Evolutionary conservation across 2,888 invertebrate genomes (phyloP).

Genomic region (Dioctria rufipes): DNA sequence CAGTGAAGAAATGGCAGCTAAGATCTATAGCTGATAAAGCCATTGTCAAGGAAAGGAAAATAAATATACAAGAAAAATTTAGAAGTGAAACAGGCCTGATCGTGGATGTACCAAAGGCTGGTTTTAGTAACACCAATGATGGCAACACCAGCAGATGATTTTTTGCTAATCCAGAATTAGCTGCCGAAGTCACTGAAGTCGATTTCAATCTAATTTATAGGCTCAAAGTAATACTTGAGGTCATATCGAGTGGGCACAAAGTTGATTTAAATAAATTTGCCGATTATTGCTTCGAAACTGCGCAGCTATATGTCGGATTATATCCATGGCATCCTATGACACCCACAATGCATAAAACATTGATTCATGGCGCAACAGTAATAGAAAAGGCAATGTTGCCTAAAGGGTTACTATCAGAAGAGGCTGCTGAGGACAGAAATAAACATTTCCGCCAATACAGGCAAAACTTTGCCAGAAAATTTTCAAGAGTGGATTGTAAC

Average conservation of each 20-base stretch:
- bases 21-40: slow-evolving; percentile 43
- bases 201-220: slow-evolving; percentile 32
- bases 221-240: too few relatives aligned
- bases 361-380: neutral
- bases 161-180: slow-evolving; percentile 63
- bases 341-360: neutral
- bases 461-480: too few relatives aligned
- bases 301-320: too few relatives aligned
- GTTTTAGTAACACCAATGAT: slow-evolving; percentile 65
- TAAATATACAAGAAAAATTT: slow-evolving; percentile 47
- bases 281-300: too few relatives aligned
- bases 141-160: slow-evolving; percentile 64
- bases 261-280: too few relatives aligned
- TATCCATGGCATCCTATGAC: neutral
- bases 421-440: too few relatives aligned
- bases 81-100: slow-evolving; percentile 61
- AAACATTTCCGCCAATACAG: too few relatives aligned
- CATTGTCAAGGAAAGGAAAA: slow-evolving; percentile 44
- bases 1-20: slow-evolving; percentile 63
- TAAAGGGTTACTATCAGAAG: too few relatives aligned
- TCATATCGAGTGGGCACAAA: too few relatives aligned
- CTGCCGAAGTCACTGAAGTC: slow-evolving; percentile 65
- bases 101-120: slow-evolving; percentile 64
- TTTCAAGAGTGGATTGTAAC: too few relatives aligned
- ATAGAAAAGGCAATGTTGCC: too few relatives aligned